Evolutionary conservation across 1,140 invertebrate species (phyloP).

Genomic region (Tetramorium parvispinum): DNA sequence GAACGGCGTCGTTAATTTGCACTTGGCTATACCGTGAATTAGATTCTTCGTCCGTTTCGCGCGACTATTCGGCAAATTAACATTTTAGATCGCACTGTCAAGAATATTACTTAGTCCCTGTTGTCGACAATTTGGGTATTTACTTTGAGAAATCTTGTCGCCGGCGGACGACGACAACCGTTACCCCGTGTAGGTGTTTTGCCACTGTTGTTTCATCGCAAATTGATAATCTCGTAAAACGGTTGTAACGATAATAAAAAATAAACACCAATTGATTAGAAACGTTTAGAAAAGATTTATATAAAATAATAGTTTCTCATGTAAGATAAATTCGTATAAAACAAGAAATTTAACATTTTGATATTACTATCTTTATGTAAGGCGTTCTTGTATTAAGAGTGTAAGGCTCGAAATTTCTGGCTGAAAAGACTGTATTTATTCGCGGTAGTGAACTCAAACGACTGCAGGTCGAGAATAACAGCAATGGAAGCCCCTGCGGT

Average conservation of each 20-base stretch:
- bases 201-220: neutral
- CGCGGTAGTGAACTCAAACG: constrained; percentile 28
- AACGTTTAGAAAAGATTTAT: neutral
- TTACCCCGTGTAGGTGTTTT: neutral
- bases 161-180: neutral
- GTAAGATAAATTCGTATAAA: neutral
- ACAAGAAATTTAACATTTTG: neutral
- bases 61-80: constrained; percentile 52
- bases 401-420: constrained; percentile 15
- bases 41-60: constrained; percentile 30
- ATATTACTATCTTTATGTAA: neutral
- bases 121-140: constrained; percentile 23
- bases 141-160: neutral
- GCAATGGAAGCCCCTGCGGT: constrained; percentile 9
- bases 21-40: constrained; percentile 43
- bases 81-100: constrained; percentile 8
- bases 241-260: neutral
- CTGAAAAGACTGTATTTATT: constrained; percentile 38
- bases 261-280: neutral
- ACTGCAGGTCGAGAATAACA: constrained; percentile 37
- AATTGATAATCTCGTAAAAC: neutral
- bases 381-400: neutral
- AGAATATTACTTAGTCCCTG: constrained; percentile 33
- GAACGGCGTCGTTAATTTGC: constrained; percentile 53
- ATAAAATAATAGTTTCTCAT: neutral